Conservation (phyloP, 2,888 invertebrate species). For the Drosophila helvetica region DNA sequence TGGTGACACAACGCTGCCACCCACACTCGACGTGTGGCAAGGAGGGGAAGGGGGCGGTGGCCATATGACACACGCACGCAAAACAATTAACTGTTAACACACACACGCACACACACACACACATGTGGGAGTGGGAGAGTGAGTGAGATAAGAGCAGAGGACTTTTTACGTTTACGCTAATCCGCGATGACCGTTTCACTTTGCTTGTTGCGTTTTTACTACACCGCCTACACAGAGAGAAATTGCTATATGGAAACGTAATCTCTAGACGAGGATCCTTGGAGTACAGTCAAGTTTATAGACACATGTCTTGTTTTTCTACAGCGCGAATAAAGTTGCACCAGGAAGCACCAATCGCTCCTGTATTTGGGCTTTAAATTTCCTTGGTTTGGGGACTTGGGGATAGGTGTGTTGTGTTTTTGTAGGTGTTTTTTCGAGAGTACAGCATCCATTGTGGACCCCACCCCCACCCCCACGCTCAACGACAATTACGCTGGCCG, state of each 20-base stretch:
- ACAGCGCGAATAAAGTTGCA: too few relatives aligned
- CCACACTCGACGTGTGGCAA: background rate
- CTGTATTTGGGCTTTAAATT: too few relatives aligned
- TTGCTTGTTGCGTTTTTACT: slow-evolving; percentile 38
- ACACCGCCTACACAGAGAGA: slow-evolving; percentile 7
- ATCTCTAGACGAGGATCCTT: too few relatives aligned
- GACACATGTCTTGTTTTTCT: too few relatives aligned
- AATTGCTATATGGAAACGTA: too few relatives aligned
- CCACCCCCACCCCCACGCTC: too few relatives aligned
- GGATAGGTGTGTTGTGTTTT: background rate
- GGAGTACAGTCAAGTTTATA: too few relatives aligned
- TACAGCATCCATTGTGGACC: background rate
- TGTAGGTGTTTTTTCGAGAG: background rate
- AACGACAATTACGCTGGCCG: slow-evolving; percentile 55
- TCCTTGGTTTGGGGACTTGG: too few relatives aligned
- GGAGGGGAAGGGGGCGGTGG: background rate
- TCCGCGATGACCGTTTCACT: slow-evolving; percentile 47
- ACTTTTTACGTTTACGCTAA: slow-evolving; percentile 47
- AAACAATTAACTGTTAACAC: slow-evolving; percentile 54
- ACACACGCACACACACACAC: slow-evolving; percentile 20
- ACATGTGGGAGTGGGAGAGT: background rate
- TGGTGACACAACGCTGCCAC: slow-evolving; percentile 46
- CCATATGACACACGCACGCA: slow-evolving; percentile 44
- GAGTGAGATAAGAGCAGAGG: background rate
- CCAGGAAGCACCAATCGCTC: too few relatives aligned